These are phyloP conservation scores for Cherax destructor DNA, from an alignment of 1,140 invertebrate species.

Conservation along the genomic window DNA sequence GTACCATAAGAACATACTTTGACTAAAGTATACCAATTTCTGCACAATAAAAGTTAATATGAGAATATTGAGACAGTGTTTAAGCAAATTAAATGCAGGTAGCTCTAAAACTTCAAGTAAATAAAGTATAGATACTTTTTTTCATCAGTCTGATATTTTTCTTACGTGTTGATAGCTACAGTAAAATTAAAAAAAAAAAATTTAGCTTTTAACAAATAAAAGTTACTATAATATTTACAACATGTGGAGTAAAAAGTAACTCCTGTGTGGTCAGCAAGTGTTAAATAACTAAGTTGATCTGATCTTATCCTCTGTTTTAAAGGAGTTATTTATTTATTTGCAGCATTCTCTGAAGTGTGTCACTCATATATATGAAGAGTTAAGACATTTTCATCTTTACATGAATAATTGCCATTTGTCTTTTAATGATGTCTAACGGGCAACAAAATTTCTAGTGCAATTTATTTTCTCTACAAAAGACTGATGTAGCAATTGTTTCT, in stretches of 20 bases:
- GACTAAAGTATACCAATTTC: too few species aligned
- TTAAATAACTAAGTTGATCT: background rate
- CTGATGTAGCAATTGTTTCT: background rate
- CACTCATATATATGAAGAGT: too few species aligned
- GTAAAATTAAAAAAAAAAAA: background rate
- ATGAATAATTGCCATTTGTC: background rate
- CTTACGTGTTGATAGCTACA: background rate
- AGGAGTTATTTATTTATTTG: background rate
- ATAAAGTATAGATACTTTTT: too few species aligned
- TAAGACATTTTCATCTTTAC: too few species aligned
- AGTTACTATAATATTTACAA: background rate
- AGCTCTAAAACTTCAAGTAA: background rate
- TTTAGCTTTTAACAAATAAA: background rate
- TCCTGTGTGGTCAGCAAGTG: background rate
- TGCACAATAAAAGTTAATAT: too few species aligned
- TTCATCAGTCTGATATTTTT: background rate
- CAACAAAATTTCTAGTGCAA: background rate
- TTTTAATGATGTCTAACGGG: background rate
- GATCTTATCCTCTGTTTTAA: background rate
- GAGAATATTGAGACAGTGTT: background rate
- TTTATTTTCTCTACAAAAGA: background rate
- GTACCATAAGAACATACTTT: too few species aligned
- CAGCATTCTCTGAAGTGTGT: too few species aligned
- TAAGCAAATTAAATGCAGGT: background rate
- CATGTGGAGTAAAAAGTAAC: background rate